Evolutionary conservation across 2,113 vertebrate genomes (phyloP).

Genomic region (Lophius piscatorius): DNA sequence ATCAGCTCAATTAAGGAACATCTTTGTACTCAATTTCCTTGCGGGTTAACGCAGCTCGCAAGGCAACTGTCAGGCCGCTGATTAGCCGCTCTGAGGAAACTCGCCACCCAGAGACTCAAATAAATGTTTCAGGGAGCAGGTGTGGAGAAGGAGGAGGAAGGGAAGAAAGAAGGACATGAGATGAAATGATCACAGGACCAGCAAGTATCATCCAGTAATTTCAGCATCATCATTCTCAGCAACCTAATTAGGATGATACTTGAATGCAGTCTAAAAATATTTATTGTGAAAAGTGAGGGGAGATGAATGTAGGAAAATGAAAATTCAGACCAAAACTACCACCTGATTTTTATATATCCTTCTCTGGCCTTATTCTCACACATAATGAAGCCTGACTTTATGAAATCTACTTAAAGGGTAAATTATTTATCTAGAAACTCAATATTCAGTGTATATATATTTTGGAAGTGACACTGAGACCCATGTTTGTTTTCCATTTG

Average conservation of each 20-base stretch:
- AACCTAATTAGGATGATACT: constrained; percentile 10
- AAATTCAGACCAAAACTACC: background rate
- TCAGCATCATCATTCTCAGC: background rate
- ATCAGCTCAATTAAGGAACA: constrained; percentile 74
- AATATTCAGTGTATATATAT: no score
- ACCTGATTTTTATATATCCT: no score
- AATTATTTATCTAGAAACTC: no score
- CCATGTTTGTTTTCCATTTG: no score
- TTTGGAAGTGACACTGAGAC: no score
- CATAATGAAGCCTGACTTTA: no score
- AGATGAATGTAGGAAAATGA: background rate
- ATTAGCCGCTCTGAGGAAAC: constrained; percentile 36
- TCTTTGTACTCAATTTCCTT: constrained; percentile 53
- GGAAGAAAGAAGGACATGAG: constrained; percentile 4
- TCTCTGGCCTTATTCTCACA: no score
- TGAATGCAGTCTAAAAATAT: background rate
- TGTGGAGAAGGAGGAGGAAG: background rate
- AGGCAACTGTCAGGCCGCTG: constrained; percentile 39
- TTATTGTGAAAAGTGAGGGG: background rate
- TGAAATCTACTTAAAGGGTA: no score
- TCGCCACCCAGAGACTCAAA: constrained; percentile 19
- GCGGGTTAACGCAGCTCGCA: constrained; percentile 12
- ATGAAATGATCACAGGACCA: constrained; percentile 26
- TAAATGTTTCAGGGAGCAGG: background rate
- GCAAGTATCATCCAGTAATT: constrained; percentile 23